A percentile compares a stretch with the other conserved stretches of the same genome.
Conservation (phyloP, 1,140 invertebrate species). For the Pygmarrhopalites habei region DNA sequence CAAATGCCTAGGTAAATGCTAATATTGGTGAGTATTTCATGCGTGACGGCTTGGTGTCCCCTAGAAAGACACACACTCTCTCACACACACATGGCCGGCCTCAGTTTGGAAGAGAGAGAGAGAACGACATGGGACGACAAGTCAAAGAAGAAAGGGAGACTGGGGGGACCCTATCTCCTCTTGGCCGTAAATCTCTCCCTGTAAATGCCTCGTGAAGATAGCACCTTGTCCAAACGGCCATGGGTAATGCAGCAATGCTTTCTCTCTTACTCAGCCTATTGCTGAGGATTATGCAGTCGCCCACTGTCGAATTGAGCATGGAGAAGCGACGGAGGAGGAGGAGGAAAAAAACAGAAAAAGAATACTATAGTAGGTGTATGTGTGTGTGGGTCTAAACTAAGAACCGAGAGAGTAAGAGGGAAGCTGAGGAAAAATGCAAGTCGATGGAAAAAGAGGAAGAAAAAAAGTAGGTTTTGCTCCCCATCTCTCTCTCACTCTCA, state of each 20-base stretch:
- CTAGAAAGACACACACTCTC: no score
- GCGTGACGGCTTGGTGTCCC: constrained; percentile 1
- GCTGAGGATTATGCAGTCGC: constrained; percentile 37
- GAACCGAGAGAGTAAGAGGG: not conserved
- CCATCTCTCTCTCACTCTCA: no score
- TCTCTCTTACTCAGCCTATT: no score
- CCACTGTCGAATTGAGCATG: no score
- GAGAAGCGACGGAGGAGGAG: not conserved
- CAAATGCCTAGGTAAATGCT: constrained; percentile 29
- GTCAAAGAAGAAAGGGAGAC: not conserved
- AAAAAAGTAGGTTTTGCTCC: constrained; percentile 3
- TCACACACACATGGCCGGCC: no score
- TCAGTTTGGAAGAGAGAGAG: no score
- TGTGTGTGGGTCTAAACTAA: not conserved
- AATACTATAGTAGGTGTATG: not conserved
- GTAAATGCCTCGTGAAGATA: constrained; percentile 40
- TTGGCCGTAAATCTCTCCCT: constrained; percentile 38
- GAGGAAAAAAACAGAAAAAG: constrained; percentile 8
- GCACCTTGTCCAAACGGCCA: constrained; percentile 39
- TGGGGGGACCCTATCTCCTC: constrained; percentile 34
- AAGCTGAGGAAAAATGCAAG: constrained; percentile 1
- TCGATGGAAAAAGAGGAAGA: not conserved
- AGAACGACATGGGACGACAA: no score
- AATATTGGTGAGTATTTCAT: constrained; percentile 33
- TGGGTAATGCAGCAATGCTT: no score